Evolutionary conservation across 2,797 vertebrate species (phyloP).

Genomic region (Lindbergichthys nudifrons): DNA sequence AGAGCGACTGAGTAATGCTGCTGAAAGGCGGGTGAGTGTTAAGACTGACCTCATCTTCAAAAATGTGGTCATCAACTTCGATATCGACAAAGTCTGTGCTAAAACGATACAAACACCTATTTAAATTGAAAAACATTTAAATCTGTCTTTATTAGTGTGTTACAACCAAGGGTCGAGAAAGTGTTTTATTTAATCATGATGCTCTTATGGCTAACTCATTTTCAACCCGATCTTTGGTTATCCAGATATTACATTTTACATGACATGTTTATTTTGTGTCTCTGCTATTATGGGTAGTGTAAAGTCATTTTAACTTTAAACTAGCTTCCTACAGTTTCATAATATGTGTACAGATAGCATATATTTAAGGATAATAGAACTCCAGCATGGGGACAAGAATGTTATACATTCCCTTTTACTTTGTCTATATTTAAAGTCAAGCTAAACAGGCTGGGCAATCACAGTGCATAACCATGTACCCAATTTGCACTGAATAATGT

Average conservation of each 20-base stretch:
- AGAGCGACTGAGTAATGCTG: not conserved
- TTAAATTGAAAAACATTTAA: not conserved
- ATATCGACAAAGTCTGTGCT: not conserved
- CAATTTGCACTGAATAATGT: conserved; percentile 23
- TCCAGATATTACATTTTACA: not conserved
- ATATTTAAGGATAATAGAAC: not conserved
- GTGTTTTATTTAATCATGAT: not conserved
- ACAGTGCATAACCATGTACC: not conserved
- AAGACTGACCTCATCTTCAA: not conserved
- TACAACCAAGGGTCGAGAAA: not conserved
- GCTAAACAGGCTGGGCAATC: conserved; percentile 1
- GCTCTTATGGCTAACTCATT: not conserved
- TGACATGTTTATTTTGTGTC: not conserved
- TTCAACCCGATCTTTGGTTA: not conserved
- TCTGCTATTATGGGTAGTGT: no score
- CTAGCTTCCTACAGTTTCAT: not conserved
- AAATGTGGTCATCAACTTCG: not conserved
- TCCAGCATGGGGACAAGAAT: not conserved
- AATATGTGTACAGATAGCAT: not conserved
- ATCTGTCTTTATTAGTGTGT: not conserved
- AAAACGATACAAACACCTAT: not conserved
- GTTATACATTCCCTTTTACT: not conserved
- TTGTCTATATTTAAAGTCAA: not conserved
- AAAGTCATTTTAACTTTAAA: no score
- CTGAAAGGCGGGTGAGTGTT: not conserved